Evolutionary conservation across 2,797 vertebrate species (phyloP).

Genomic region (Sebastes paucispinis): DNA sequence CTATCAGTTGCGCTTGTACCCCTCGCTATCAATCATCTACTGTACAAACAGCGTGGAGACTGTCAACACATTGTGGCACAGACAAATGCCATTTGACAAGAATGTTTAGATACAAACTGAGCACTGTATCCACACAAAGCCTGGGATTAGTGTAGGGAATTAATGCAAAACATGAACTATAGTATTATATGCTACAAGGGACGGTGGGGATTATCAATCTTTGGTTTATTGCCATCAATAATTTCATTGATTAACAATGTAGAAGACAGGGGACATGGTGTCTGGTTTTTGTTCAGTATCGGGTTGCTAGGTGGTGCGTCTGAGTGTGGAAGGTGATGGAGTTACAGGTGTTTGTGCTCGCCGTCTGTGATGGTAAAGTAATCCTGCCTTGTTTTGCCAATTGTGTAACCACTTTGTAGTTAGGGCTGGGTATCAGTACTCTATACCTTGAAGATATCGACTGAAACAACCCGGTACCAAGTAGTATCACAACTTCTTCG

Average conservation of each 20-base stretch:
- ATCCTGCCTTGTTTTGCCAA: neutral
- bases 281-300: neutral
- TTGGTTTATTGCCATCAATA: neutral
- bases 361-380: neutral
- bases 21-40: constrained; percentile 49
- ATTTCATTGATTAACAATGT: too few species aligned
- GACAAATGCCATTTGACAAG: constrained; percentile 40
- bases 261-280: neutral
- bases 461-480: too few species aligned
- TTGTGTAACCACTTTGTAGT: neutral
- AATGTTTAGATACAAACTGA: constrained; percentile 28
- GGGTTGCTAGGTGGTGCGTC: neutral
- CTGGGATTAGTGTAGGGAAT: constrained; percentile 1
- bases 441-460: too few species aligned
- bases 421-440: too few species aligned
- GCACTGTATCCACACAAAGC: constrained; percentile 2
- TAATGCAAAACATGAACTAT: neutral
- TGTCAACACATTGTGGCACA: constrained; percentile 40
- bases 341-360: neutral
- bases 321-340: neutral
- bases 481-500: too few species aligned
- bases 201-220: neutral
- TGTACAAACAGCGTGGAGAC: constrained; percentile 39
- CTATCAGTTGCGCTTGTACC: constrained; percentile 26
- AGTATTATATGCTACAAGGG: neutral